phyloP scores from a whole-genome alignment of 35 echinoderm and acorn worm genomes.

The Eucidaris tribuloides region DNA sequence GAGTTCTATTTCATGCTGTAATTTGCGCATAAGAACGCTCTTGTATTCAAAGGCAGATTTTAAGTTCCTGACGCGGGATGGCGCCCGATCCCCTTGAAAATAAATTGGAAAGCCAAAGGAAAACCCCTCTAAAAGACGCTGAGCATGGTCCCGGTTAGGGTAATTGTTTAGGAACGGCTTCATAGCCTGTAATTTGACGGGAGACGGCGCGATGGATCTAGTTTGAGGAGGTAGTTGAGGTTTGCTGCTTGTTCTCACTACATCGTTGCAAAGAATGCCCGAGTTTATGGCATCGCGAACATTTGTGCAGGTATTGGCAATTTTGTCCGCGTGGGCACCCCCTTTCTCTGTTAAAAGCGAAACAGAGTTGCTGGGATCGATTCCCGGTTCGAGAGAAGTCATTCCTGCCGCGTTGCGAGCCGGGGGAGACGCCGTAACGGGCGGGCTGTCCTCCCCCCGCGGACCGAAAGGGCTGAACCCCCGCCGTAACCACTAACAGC shows the following conservation, averaged over 20 bases:
- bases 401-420: neutral
- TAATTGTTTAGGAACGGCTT: neutral
- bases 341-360: neutral
- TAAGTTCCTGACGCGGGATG: neutral
- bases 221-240: neutral
- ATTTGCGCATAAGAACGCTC: neutral
- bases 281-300: neutral
- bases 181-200: neutral
- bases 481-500: neutral
- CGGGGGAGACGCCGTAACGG: neutral
- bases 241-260: neutral
- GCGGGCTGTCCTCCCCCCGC: neutral
- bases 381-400: neutral
- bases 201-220: neutral
- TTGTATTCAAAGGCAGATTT: neutral
- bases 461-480: neutral
- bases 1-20: conserved; percentile 11
- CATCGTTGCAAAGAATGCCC: neutral
- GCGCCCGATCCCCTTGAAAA: neutral
- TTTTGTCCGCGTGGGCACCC: neutral
- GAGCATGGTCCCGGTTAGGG: too few relatives aligned
- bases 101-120: neutral
- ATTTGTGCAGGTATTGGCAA: neutral
- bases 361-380: neutral
- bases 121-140: neutral